Conservation (phyloP, 2,888 invertebrate species). For the Coelopa pilipes region DNA sequence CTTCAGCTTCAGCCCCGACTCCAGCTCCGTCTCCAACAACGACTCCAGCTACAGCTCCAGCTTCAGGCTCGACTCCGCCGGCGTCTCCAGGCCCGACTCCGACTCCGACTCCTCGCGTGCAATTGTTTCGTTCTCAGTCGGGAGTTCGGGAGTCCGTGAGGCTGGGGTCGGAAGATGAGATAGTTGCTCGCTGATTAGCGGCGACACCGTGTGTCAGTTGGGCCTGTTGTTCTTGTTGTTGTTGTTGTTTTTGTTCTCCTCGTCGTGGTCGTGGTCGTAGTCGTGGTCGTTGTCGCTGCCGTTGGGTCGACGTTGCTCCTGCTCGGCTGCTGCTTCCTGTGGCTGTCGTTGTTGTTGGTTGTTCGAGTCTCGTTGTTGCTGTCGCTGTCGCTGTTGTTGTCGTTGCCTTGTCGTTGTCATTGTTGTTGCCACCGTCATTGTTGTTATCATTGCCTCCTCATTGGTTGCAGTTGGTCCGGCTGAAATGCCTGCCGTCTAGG, state of each 20-base stretch:
- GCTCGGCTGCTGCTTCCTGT: no score
- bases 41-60: constrained; percentile 4
- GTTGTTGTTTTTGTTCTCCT: constrained; percentile 30
- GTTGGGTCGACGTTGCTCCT: no score
- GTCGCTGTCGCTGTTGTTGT: constrained; percentile 42
- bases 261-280: no score
- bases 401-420: constrained; percentile 52
- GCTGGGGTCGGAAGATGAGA: constrained; percentile 64
- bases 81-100: no score
- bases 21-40: no score
- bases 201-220: constrained; percentile 46
- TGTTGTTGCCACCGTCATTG: constrained; percentile 44
- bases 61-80: background rate
- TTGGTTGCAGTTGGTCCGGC: background rate
- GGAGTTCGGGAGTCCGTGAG: constrained; percentile 28
- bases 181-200: constrained; percentile 64
- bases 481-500: constrained; percentile 19
- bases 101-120: no score
- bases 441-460: background rate
- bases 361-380: constrained; percentile 40
- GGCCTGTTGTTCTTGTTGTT: constrained; percentile 33
- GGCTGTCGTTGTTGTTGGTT: no score
- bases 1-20: no score
- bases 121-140: constrained; percentile 47
- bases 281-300: no score